phyloP scores from a whole-genome alignment of 2,113 vertebrate species.

The Brachyistius frenatus region DNA sequence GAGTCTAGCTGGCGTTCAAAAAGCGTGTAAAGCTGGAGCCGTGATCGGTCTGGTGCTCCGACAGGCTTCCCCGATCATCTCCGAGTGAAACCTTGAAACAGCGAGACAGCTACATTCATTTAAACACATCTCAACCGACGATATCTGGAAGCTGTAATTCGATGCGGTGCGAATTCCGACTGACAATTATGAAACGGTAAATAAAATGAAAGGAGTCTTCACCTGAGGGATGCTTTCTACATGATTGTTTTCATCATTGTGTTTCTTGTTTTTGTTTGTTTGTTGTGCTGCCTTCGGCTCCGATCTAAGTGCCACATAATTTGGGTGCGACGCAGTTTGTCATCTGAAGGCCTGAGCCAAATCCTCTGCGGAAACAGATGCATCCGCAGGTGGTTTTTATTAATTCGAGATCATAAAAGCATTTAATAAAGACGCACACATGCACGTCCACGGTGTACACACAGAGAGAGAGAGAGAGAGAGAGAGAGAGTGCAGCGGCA shows the following conservation, averaged over 20 bases:
- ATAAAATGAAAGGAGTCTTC: not conserved
- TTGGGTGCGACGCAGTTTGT: conserved; percentile 27
- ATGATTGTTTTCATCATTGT: not conserved
- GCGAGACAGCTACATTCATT: not conserved
- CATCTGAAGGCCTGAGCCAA: conserved; percentile 2
- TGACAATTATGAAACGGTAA: not conserved
- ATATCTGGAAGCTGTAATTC: not conserved
- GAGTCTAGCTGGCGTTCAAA: not conserved
- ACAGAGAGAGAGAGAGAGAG: not conserved
- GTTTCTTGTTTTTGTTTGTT: not conserved
- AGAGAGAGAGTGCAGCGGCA: not conserved
- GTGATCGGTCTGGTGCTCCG: conserved; percentile 19
- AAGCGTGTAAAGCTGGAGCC: conserved; percentile 2
- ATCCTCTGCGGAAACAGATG: conserved; percentile 27
- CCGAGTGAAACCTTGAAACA: conserved; percentile 28
- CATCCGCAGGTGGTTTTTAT: conserved; percentile 32
- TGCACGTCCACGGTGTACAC: not conserved
- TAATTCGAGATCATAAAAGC: conserved; percentile 13
- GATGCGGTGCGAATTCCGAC: not conserved
- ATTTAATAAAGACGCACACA: not conserved
- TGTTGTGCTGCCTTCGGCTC: not conserved
- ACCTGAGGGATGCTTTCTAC: not conserved
- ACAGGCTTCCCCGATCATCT: conserved; percentile 31
- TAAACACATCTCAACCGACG: not conserved
- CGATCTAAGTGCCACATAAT: not conserved